Evolutionary conservation across 2,797 vertebrate species (phyloP).

Genomic region (Microhierax caerulescens): DNA sequence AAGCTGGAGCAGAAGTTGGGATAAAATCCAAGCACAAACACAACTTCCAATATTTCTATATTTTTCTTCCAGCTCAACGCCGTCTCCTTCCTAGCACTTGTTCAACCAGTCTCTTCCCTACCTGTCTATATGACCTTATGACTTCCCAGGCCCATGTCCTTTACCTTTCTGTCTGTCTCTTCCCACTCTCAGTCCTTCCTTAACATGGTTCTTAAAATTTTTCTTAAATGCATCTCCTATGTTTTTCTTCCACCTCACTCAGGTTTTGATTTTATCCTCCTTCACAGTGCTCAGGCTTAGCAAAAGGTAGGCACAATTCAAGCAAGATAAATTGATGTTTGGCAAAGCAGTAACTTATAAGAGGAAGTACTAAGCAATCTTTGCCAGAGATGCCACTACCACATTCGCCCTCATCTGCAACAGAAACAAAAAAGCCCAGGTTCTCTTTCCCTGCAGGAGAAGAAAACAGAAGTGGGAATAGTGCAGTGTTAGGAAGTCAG

Average conservation of each 20-base stretch:
- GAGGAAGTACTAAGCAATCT: neutral
- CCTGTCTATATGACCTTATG: neutral
- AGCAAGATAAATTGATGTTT: neutral
- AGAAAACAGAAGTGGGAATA: neutral
- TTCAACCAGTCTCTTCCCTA: neutral
- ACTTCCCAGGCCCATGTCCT: neutral
- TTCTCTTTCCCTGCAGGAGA: neutral
- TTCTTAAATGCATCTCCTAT: neutral
- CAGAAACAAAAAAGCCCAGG: neutral
- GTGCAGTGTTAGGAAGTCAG: neutral
- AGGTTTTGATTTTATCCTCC: neutral
- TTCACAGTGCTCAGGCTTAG: neutral
- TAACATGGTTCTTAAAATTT: neutral
- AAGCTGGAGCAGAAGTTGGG: neutral
- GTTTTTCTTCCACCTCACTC: neutral
- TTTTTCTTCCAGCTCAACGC: neutral
- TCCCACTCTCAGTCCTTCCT: neutral
- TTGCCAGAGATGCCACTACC: neutral
- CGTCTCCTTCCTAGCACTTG: neutral
- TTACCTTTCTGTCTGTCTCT: neutral
- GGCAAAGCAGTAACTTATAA: neutral
- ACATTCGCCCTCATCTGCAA: neutral
- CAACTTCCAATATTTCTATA: neutral
- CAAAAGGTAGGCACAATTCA: neutral
- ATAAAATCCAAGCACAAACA: neutral